Percentiles rank a stretch among this genome's conserved stretches.
Conservation (phyloP, 2,113 vertebrate genomes). For the Rhinogobius similis region DNA sequence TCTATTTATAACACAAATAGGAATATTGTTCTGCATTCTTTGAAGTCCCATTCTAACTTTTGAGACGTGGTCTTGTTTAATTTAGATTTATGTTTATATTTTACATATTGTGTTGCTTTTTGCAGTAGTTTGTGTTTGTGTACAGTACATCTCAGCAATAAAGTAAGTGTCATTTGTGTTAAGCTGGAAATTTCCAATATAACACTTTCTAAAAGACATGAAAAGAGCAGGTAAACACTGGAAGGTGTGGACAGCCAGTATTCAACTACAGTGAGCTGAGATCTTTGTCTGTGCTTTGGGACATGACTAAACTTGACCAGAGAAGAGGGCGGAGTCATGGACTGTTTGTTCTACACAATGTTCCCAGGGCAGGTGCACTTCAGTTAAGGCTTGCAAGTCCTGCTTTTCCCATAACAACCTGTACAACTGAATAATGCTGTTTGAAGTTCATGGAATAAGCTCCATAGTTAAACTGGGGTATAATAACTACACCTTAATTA, state of each 20-base stretch:
- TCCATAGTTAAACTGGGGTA: neutral
- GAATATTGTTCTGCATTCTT: too few relatives aligned
- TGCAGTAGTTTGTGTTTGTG: too few relatives aligned
- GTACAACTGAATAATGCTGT: neutral
- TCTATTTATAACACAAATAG: too few relatives aligned
- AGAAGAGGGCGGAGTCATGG: constrained; percentile 6
- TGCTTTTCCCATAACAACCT: neutral
- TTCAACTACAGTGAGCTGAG: neutral
- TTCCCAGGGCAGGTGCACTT: constrained; percentile 10
- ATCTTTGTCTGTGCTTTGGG: constrained; percentile 42
- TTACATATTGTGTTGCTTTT: too few relatives aligned
- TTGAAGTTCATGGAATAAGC: neutral
- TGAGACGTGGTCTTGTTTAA: too few relatives aligned
- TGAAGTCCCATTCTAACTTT: too few relatives aligned
- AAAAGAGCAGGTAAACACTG: neutral
- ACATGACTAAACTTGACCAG: constrained; percentile 32
- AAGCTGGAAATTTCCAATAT: neutral
- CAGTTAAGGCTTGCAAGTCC: neutral
- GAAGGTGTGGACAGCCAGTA: neutral
- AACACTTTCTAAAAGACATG: neutral
- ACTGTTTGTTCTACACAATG: constrained; percentile 22
- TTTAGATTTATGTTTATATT: too few relatives aligned
- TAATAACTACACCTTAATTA: too few relatives aligned
- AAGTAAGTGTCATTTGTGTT: too few relatives aligned
- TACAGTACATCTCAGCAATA: too few relatives aligned